A percentile compares a stretch with the other conserved stretches of the same genome.
phyloP scores from a whole-genome alignment of 2,113 vertebrate species.

The Ondatra zibethicus region DNA sequence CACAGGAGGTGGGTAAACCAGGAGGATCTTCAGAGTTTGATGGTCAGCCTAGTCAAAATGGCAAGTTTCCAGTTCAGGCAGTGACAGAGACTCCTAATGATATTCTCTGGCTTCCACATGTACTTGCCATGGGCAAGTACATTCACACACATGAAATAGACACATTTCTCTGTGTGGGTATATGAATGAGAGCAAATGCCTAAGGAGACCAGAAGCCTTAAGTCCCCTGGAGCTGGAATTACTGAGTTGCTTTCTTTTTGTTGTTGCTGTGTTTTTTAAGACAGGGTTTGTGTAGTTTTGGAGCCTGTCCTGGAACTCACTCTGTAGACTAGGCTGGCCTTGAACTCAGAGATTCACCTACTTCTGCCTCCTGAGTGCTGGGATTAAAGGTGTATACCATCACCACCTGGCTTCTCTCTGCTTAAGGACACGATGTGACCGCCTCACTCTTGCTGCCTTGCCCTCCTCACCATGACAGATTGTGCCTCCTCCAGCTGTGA shows the following conservation, averaged over 20 bases:
- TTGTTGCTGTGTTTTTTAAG: too few species aligned
- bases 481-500: neutral
- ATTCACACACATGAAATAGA: neutral
- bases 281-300: too few species aligned
- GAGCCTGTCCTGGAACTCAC: too few species aligned
- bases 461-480: neutral
- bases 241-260: neutral
- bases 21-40: neutral
- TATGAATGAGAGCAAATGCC: neutral
- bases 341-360: too few species aligned
- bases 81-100: neutral
- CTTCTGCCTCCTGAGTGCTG: too few species aligned
- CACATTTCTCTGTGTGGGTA: neutral
- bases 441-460: neutral
- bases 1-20: neutral
- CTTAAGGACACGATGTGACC: neutral
- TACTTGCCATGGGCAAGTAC: neutral
- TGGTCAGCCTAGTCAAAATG: neutral
- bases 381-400: too few species aligned
- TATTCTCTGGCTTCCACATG: neutral
- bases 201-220: neutral
- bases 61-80: neutral
- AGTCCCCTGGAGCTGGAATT: neutral
- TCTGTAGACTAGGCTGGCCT: too few species aligned
- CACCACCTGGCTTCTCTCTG: neutral